These are phyloP conservation scores for Tryphoninae sp. DNA, from an alignment of 2,888 invertebrate genomes.

Conservation along the genomic window DNA sequence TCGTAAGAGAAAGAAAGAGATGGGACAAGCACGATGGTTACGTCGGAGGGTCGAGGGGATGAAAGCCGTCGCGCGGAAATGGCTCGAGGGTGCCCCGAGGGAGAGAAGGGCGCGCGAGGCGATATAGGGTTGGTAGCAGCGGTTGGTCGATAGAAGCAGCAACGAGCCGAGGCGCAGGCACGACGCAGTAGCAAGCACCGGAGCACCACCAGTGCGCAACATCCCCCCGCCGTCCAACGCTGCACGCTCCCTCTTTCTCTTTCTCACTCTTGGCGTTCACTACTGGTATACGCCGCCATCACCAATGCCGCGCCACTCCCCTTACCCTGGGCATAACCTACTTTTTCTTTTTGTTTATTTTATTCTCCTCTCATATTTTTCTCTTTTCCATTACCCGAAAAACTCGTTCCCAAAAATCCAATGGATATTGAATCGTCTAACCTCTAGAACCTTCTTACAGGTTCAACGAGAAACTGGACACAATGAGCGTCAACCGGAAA, in stretches of 20 bases:
- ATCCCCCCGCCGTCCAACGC: conserved; percentile 39
- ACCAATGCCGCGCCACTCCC: conserved; percentile 59
- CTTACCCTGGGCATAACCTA: conserved; percentile 59
- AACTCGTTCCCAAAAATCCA: not conserved
- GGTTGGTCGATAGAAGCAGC: conserved; percentile 70
- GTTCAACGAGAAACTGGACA: conserved; percentile 7
- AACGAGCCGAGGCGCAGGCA: conserved; percentile 62
- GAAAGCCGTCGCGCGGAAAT: conserved; percentile 59
- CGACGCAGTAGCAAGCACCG: conserved; percentile 38
- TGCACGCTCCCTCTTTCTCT: conserved; percentile 33
- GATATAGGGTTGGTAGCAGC: conserved; percentile 62
- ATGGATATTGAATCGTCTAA: conserved; percentile 15
- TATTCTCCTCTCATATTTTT: conserved; percentile 4
- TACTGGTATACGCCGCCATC: conserved; percentile 50
- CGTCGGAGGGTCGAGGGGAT: conserved; percentile 63
- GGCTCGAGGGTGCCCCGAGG: conserved; percentile 54
- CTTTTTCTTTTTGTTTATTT: conserved; percentile 53
- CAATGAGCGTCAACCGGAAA: not conserved
- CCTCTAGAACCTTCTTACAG: not conserved
- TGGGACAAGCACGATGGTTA: conserved; percentile 57
- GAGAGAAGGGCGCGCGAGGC: conserved; percentile 63
- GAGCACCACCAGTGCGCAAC: conserved; percentile 41
- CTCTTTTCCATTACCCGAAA: conserved; percentile 10
- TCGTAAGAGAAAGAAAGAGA: conserved; percentile 64
- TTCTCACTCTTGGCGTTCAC: conserved; percentile 43